Evolutionary conservation across 2,113 vertebrate species (phyloP).

Genomic region (Coracopsis vasa): DNA sequence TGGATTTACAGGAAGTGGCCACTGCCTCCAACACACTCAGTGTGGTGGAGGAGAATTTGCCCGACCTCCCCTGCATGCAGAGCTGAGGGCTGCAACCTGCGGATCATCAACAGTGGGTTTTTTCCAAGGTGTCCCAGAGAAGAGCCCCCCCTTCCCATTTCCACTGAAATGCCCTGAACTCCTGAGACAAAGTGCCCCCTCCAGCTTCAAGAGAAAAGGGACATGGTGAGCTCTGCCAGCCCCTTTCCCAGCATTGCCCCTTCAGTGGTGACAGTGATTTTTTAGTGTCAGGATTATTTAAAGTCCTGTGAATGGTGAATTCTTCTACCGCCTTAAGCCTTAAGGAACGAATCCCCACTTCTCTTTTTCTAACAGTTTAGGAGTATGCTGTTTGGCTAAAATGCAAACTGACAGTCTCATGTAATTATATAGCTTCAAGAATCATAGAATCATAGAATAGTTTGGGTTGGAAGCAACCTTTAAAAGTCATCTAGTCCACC

Average conservation of each 20-base stretch:
- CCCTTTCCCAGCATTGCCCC: not conserved
- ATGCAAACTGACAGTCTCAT: not conserved
- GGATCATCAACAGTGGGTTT: not conserved
- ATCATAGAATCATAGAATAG: not conserved
- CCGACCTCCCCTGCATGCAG: not conserved
- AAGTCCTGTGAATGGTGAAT: not conserved
- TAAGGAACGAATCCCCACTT: not conserved
- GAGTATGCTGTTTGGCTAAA: not conserved
- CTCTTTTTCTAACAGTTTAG: not conserved
- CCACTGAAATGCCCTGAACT: not conserved
- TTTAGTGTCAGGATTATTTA: not conserved
- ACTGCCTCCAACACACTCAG: not conserved
- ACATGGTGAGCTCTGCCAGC: not conserved
- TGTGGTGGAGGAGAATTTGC: not conserved
- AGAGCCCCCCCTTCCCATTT: not conserved
- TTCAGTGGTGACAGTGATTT: not conserved
- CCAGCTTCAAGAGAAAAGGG: not conserved
- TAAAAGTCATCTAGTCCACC: not conserved
- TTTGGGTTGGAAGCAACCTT: not conserved
- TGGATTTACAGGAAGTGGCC: conserved; percentile 33
- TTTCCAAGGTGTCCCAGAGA: not conserved
- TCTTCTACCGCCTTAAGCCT: not conserved
- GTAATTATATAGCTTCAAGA: not conserved
- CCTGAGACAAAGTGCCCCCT: not conserved
- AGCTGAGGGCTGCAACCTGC: not conserved